Evolutionary conservation across 2,797 vertebrate species (phyloP).

Genomic region (Enteromius radiatus): DNA sequence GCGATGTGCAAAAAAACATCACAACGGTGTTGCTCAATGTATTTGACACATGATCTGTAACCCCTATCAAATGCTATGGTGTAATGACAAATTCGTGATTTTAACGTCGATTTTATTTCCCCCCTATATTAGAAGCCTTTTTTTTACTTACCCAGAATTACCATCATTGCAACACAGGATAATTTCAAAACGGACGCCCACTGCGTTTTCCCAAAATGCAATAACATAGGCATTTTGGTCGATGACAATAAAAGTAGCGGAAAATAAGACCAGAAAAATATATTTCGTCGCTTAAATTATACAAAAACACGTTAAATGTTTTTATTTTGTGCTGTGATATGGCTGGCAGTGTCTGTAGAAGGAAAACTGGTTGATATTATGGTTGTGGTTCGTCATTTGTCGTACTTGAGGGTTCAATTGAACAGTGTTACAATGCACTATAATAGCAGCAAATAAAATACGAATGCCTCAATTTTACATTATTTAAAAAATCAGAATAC

Average conservation of each 20-base stretch:
- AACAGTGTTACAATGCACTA: not conserved
- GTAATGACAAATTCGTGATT: not conserved
- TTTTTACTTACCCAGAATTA: conserved; percentile 64
- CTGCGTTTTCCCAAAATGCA: conserved; percentile 47
- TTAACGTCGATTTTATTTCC: not conserved
- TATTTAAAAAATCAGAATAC: not conserved
- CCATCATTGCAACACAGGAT: conserved; percentile 58
- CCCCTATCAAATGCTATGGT: not conserved
- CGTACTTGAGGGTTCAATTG: not conserved
- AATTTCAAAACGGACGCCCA: conserved; percentile 49
- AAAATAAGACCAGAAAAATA: conserved; percentile 15
- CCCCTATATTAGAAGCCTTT: conserved; percentile 11
- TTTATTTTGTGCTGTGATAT: conserved; percentile 59
- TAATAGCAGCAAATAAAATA: not conserved
- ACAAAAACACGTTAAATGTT: conserved; percentile 44
- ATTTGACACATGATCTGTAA: not conserved
- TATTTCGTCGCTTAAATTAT: conserved; percentile 29
- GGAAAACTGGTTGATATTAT: conserved; percentile 58
- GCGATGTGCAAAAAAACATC: not conserved
- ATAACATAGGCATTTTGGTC: conserved; percentile 55
- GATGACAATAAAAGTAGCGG: conserved; percentile 15
- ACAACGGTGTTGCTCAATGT: not conserved
- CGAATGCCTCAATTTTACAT: not conserved
- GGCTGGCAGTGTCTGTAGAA: conserved; percentile 64
- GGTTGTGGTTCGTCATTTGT: conserved; percentile 46